These are phyloP conservation scores for Latrodectus geometricus DNA, from an alignment of 1,140 invertebrate genomes.

Conservation along the genomic window DNA sequence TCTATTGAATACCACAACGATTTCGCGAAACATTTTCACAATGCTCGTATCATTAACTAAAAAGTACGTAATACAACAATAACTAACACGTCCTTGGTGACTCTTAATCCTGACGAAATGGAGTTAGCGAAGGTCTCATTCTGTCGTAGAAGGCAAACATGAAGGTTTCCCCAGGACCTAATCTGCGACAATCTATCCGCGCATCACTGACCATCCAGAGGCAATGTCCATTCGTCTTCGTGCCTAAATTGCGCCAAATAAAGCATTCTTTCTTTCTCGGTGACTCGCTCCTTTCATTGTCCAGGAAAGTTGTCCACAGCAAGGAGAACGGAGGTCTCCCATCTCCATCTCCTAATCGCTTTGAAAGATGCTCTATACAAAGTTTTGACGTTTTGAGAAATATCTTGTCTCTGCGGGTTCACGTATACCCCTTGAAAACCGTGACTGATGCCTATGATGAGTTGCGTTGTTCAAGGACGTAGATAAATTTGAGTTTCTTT, in stretches of 20 bases:
- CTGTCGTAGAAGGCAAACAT: not conserved
- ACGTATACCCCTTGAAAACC: not conserved
- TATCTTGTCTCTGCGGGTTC: not conserved
- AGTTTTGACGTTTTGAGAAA: not conserved
- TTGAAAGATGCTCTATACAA: not conserved
- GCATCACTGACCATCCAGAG: constrained; percentile 1
- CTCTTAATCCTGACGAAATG: constrained; percentile 1
- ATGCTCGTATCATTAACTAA: not conserved
- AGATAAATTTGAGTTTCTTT: too few relatives aligned
- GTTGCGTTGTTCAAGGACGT: not conserved
- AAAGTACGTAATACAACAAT: not conserved
- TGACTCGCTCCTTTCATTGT: not conserved
- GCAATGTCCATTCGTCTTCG: not conserved
- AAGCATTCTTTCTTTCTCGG: not conserved
- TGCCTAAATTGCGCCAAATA: not conserved
- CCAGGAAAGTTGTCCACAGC: not conserved
- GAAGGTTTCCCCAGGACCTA: not conserved
- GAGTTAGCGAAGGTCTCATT: not conserved
- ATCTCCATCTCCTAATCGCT: not conserved
- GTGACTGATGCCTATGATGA: not conserved
- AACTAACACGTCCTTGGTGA: not conserved
- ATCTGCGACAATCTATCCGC: not conserved
- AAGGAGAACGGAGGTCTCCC: not conserved
- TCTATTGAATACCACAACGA: too few relatives aligned
- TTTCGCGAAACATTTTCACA: too few relatives aligned